These are phyloP conservation scores for Mus minutoides DNA, from an alignment of 2,797 vertebrate genomes.

Conservation along the genomic window DNA sequence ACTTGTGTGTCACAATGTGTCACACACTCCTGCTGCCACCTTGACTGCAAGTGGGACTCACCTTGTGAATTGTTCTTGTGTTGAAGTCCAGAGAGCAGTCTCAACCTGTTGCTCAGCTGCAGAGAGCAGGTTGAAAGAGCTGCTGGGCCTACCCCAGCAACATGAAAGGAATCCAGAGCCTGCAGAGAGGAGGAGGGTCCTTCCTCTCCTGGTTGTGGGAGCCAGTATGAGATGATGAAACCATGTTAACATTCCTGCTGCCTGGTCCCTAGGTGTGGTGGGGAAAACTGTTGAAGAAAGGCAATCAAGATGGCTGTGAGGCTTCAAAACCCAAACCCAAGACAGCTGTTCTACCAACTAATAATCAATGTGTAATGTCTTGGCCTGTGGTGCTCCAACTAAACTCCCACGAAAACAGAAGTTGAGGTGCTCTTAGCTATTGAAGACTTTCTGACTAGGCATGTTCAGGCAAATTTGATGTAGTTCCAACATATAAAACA, in stretches of 20 bases:
- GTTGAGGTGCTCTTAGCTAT: neutral
- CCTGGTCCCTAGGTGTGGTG: neutral
- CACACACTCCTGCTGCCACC: neutral
- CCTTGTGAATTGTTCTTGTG: neutral
- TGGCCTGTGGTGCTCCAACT: neutral
- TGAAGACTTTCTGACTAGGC: slow-evolving; percentile 25
- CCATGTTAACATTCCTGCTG: neutral
- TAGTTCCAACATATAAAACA: neutral
- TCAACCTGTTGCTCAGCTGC: neutral
- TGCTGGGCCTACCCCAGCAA: neutral
- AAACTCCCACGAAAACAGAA: slow-evolving; percentile 20
- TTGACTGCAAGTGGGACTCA: neutral
- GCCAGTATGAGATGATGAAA: neutral
- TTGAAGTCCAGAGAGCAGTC: neutral
- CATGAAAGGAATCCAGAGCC: neutral
- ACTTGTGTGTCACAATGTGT: neutral
- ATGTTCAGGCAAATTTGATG: neutral
- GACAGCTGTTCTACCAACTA: neutral
- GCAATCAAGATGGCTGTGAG: slow-evolving; percentile 3
- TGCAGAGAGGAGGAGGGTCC: neutral
- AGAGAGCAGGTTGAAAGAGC: neutral
- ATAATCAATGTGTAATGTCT: neutral
- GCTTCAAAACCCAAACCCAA: slow-evolving; percentile 28
- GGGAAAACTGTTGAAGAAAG: slow-evolving; percentile 16
- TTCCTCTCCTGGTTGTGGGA: neutral